phyloP scores from a whole-genome alignment of 2,888 invertebrate species.

The Caenorhabditis becei region DNA sequence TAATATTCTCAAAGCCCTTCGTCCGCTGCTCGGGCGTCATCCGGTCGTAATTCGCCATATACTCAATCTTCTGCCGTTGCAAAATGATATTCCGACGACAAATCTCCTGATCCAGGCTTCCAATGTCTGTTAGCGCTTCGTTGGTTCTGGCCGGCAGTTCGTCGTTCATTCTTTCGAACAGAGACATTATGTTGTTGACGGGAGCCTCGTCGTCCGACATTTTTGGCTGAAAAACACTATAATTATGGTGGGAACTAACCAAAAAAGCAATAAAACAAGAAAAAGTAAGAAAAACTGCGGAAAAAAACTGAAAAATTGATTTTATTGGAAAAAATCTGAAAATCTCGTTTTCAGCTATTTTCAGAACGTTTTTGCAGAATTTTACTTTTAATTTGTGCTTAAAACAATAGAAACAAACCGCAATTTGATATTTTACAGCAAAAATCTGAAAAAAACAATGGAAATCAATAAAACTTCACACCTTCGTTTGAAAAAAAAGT shows the following conservation, averaged over 20 bases:
- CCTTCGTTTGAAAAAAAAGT: too few relatives aligned
- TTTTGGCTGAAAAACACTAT: conserved; percentile 15
- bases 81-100: background rate
- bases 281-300: too few relatives aligned
- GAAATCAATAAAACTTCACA: background rate
- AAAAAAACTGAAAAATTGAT: too few relatives aligned
- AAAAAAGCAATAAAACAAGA: too few relatives aligned
- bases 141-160: background rate
- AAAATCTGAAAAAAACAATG: background rate
- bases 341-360: too few relatives aligned
- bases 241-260: too few relatives aligned
- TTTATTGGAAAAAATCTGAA: too few relatives aligned
- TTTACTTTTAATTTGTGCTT: background rate
- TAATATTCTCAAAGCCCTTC: background rate
- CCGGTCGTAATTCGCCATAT: conserved; percentile 22
- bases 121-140: background rate
- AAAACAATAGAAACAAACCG: background rate
- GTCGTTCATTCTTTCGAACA: background rate
- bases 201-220: background rate
- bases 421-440: too few relatives aligned
- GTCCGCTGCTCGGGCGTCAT: conserved; percentile 12
- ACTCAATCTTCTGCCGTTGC: conserved; percentile 5
- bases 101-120: background rate
- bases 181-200: too few relatives aligned
- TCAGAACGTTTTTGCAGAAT: too few relatives aligned